phyloP scores from a whole-genome alignment of 2,113 vertebrate genomes.

The Mastomys natalensis region DNA sequence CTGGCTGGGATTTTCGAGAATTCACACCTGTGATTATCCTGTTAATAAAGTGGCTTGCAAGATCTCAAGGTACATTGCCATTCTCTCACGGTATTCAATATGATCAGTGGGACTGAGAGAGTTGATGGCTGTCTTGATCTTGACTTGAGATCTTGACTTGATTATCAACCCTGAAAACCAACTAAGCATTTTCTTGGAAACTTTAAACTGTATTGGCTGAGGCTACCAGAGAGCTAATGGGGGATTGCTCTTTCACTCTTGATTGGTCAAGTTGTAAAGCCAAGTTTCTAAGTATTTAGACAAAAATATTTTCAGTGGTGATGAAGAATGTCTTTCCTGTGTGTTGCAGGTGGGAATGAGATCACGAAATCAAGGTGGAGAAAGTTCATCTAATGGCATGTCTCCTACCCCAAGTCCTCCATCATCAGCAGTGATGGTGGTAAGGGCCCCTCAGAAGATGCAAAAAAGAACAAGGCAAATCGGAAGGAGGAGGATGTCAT shows the following conservation, averaged over 20 bases:
- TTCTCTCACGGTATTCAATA: neutral
- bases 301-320: neutral
- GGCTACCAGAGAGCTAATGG: neutral
- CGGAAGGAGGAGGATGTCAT: slow-evolving; percentile 88
- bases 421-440: slow-evolving; percentile 86
- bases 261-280: neutral
- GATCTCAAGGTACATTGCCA: neutral
- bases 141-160: too few species aligned
- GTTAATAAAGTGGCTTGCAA: neutral
- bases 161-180: too few species aligned
- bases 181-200: slow-evolving; percentile 20
- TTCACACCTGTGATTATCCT: neutral
- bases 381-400: slow-evolving; percentile 88
- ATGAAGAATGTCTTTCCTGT: slow-evolving; percentile 54
- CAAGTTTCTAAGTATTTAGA: slow-evolving; percentile 34
- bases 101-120: neutral
- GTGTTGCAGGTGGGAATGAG: slow-evolving; percentile 92
- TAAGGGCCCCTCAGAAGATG: slow-evolving; percentile 88
- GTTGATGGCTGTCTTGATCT: neutral
- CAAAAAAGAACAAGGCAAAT: slow-evolving; percentile 90
- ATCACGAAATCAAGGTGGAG: slow-evolving; percentile 92
- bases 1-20: neutral
- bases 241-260: neutral
- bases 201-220: neutral
- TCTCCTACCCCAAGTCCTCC: slow-evolving; percentile 88